phyloP scores from a whole-genome alignment of 2,888 invertebrate genomes.

The Choreutis nemorana region DNA sequence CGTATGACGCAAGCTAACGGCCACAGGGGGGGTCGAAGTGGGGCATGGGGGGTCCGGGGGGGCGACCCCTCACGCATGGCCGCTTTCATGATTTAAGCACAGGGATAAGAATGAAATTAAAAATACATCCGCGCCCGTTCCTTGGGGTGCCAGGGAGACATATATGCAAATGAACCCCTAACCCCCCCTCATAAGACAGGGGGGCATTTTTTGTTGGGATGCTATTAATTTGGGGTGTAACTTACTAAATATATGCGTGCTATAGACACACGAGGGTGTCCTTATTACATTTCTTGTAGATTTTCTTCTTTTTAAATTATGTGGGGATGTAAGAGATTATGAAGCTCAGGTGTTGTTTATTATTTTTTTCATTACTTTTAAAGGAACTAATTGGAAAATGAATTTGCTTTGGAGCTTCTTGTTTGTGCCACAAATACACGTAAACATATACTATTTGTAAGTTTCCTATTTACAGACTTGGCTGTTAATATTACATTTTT shows the following conservation, averaged over 20 bases:
- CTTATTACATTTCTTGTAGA: slow-evolving; percentile 33
- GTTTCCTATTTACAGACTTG: no score
- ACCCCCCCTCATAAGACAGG: slow-evolving; percentile 51
- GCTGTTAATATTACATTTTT: no score
- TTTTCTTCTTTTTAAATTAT: slow-evolving; percentile 53
- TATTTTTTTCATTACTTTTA: slow-evolving; percentile 17
- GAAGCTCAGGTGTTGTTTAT: slow-evolving; percentile 45
- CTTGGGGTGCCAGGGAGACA: slow-evolving; percentile 63
- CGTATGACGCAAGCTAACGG: slow-evolving; percentile 64
- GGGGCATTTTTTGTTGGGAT: slow-evolving; percentile 62
- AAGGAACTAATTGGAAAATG: no score
- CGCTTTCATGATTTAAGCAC: slow-evolving; percentile 67
- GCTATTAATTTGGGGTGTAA: slow-evolving; percentile 67
- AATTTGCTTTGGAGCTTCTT: no score
- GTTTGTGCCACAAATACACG: no score
- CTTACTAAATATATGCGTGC: slow-evolving; percentile 43
- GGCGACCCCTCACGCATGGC: slow-evolving; percentile 60
- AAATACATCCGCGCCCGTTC: slow-evolving; percentile 62
- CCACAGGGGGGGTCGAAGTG: slow-evolving; percentile 30
- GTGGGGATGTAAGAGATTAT: slow-evolving; percentile 47
- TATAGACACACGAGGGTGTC: slow-evolving; percentile 27
- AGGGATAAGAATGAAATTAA: slow-evolving; percentile 67
- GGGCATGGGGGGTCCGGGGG: slow-evolving; percentile 22
- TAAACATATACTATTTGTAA: no score
- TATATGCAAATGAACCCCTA: slow-evolving; percentile 62